Conservation (phyloP, 1,140 invertebrate genomes). For the Brachionus rubens region DNA sequence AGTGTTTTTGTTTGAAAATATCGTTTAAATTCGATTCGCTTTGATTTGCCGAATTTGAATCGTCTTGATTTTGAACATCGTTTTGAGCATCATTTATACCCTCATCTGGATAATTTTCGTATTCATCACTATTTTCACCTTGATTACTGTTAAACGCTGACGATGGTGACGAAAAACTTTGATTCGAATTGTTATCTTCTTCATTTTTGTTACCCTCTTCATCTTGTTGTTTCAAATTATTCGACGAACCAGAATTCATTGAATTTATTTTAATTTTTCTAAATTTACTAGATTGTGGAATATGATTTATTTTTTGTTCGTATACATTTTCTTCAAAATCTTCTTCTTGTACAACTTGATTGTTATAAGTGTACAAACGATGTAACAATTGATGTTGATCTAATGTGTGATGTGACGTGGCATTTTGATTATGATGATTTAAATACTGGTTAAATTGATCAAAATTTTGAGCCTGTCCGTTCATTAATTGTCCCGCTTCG, state of each 20-base stretch:
- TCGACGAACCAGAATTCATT: background rate
- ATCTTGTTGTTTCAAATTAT: background rate
- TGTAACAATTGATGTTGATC: slow-evolving; percentile 11
- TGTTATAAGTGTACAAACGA: slow-evolving; percentile 9
- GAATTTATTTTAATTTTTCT: slow-evolving; percentile 1
- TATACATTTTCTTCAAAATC: background rate
- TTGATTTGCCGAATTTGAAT: background rate
- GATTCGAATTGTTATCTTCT: slow-evolving; percentile 7
- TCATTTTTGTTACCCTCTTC: background rate
- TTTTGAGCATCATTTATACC: background rate
- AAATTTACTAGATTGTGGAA: slow-evolving; percentile 19
- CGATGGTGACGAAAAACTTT: slow-evolving; percentile 24
- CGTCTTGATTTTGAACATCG: background rate
- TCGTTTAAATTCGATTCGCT: background rate
- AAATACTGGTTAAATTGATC: background rate
- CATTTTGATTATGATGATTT: background rate
- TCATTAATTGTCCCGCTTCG: too few species aligned
- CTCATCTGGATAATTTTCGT: background rate
- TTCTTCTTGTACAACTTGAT: background rate
- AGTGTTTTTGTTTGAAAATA: background rate
- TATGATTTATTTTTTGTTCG: background rate
- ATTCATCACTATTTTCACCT: slow-evolving; percentile 28
- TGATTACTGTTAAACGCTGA: slow-evolving; percentile 31
- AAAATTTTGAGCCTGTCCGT: background rate
- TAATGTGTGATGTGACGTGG: background rate